These are phyloP conservation scores for Apteryx owenii DNA, from an alignment of 2,113 vertebrate genomes.

Conservation along the genomic window DNA sequence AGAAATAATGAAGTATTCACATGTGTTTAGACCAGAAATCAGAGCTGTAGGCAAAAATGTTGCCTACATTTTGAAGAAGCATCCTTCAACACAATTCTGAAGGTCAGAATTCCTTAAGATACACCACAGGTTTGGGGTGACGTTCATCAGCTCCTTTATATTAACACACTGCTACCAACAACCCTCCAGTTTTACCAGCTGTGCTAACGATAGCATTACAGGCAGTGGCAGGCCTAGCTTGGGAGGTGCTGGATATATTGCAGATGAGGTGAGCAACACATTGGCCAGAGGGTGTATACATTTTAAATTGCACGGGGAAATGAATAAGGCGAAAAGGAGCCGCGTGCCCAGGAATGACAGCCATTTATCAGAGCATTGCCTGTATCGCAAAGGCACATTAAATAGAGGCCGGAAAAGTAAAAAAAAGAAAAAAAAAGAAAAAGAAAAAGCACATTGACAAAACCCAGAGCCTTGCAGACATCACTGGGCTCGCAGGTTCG, in stretches of 20 bases:
- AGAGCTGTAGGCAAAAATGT: background rate
- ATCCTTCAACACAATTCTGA: background rate
- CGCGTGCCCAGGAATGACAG: background rate
- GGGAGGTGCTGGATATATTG: background rate
- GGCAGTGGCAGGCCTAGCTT: background rate
- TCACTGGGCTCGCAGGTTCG: background rate
- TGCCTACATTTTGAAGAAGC: background rate
- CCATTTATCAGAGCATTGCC: background rate
- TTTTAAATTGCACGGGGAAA: background rate
- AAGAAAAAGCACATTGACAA: background rate
- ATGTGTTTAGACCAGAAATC: background rate
- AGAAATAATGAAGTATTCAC: background rate
- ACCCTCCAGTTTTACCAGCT: background rate
- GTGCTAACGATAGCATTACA: fast-evolving
- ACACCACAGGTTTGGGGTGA: background rate
- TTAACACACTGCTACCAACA: background rate
- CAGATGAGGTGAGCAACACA: background rate
- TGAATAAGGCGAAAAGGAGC: background rate
- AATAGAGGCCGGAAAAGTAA: background rate
- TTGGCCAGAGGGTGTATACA: background rate
- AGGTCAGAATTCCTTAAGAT: background rate
- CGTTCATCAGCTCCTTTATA: background rate
- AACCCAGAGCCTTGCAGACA: background rate
- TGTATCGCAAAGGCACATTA: background rate
- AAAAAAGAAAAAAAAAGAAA: background rate